phyloP scores from a whole-genome alignment of 1,140 invertebrate genomes.

The Oscheius sp. region DNA sequence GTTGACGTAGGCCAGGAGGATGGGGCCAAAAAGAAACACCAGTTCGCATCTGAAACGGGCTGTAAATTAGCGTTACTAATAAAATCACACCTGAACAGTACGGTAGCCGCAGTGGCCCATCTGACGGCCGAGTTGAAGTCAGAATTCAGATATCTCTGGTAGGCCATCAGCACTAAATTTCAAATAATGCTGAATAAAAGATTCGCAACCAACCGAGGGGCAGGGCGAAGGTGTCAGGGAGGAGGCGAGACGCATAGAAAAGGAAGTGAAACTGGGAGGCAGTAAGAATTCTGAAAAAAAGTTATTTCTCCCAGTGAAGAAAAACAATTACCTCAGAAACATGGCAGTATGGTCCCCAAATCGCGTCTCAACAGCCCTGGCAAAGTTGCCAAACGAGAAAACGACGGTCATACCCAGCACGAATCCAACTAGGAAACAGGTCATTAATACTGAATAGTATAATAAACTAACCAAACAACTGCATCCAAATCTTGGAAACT shows the following conservation, averaged over 20 bases:
- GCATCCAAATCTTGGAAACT: conserved; percentile 80
- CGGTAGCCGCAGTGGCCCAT: conserved; percentile 78
- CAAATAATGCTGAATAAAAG: conserved; percentile 30
- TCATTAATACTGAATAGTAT: not conserved
- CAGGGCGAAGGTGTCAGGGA: conserved; percentile 93
- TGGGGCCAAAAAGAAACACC: conserved; percentile 78
- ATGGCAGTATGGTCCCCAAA: conserved; percentile 76
- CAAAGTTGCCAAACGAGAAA: conserved; percentile 72
- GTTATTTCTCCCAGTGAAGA: not conserved
- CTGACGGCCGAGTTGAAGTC: conserved; percentile 76
- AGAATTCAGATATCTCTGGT: conserved; percentile 79
- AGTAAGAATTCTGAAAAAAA: conserved; percentile 70
- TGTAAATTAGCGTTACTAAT: not conserved
- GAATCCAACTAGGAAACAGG: conserved; percentile 72
- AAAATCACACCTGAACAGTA: conserved; percentile 73
- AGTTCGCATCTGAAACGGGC: conserved; percentile 72
- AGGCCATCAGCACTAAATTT: conserved; percentile 79
- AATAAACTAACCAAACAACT: conserved; percentile 78
- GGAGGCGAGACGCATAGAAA: conserved; percentile 87
- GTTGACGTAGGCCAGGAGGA: conserved; percentile 75
- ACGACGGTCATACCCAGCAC: conserved; percentile 76
- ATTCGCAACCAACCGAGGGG: conserved; percentile 74
- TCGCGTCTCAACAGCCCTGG: conserved; percentile 70
- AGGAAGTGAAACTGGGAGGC: conserved; percentile 94
- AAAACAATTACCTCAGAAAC: conserved; percentile 69